A percentile compares a stretch with the other conserved stretches of the same genome.
Conservation (phyloP, 2,888 invertebrate genomes). For the Cloeon dipterum region DNA sequence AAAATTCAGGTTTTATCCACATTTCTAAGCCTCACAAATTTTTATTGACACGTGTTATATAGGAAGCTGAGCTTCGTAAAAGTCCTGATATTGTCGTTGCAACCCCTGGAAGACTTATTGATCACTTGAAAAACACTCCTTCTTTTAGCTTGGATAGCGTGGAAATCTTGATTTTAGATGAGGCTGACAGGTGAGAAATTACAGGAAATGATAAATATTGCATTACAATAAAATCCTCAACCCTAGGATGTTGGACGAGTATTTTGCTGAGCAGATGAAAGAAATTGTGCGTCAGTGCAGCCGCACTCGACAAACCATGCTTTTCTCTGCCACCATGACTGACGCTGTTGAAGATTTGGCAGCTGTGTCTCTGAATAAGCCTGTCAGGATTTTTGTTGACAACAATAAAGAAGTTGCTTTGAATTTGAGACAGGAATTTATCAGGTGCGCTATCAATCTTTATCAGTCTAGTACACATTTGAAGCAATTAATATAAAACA, state of each 20-base stretch:
- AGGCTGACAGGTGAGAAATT: constrained; percentile 37
- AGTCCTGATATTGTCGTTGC: constrained; percentile 95
- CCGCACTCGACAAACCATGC: constrained; percentile 77
- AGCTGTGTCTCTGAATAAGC: constrained; percentile 75
- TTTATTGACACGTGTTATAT: constrained; percentile 5
- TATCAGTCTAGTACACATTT: constrained; percentile 8
- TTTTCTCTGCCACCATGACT: constrained; percentile 99
- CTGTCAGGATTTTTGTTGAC: constrained; percentile 87
- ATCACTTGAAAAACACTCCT: constrained; percentile 88
- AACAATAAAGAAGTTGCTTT: constrained; percentile 89
- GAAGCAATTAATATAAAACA: constrained; percentile 3
- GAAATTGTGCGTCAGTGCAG: constrained; percentile 88
- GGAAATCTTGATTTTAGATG: constrained; percentile 64
- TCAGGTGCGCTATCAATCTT: constrained; percentile 37
- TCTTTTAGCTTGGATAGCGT: constrained; percentile 74
- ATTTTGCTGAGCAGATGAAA: constrained; percentile 98
- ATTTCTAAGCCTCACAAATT: too few species aligned
- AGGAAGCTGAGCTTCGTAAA: constrained; percentile 60
- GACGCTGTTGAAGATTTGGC: constrained; percentile 89
- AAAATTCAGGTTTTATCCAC: constrained; percentile 32
- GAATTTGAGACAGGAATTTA: constrained; percentile 88
- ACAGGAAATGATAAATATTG: too few species aligned
- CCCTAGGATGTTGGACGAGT: constrained; percentile 84
- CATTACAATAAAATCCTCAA: constrained; percentile 1
- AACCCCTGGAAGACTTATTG: constrained; percentile 92